Evolutionary conservation across 2,888 invertebrate genomes (phyloP).

Genomic region (Cynaeus angustus): DNA sequence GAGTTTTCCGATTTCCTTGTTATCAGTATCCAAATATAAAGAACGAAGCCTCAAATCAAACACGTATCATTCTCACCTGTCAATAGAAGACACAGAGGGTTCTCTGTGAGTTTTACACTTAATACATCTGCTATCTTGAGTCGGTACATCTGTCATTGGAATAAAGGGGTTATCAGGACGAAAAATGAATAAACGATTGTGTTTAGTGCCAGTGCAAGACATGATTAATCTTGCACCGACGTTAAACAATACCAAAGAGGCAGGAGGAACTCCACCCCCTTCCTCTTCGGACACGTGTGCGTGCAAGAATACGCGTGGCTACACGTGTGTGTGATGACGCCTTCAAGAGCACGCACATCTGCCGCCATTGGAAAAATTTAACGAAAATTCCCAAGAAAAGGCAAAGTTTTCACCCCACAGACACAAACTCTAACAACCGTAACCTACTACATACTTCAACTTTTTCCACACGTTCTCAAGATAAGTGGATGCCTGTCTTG

Average conservation of each 20-base stretch:
- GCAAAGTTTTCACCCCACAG: no score
- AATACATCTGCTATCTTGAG: constrained; percentile 42
- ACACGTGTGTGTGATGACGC: constrained; percentile 55
- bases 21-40: constrained; percentile 26
- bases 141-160: constrained; percentile 38
- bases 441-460: neutral
- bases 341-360: constrained; percentile 35
- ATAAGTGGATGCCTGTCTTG: neutral
- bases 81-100: constrained; percentile 20
- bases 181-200: constrained; percentile 46
- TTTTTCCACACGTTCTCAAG: neutral
- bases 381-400: neutral
- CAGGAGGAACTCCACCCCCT: constrained; percentile 54
- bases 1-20: constrained; percentile 13
- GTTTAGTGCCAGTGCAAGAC: constrained; percentile 39
- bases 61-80: constrained; percentile 37
- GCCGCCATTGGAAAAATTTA: constrained; percentile 22
- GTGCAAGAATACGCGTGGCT: constrained; percentile 58
- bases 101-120: constrained; percentile 26
- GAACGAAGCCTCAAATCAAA: constrained; percentile 27
- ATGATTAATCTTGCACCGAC: constrained; percentile 43
- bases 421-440: neutral
- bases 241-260: constrained; percentile 42
- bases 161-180: constrained; percentile 42
- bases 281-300: constrained; percentile 60